Conservation (phyloP, 2,797 vertebrate species). For the Moxostoma hubbsi region DNA sequence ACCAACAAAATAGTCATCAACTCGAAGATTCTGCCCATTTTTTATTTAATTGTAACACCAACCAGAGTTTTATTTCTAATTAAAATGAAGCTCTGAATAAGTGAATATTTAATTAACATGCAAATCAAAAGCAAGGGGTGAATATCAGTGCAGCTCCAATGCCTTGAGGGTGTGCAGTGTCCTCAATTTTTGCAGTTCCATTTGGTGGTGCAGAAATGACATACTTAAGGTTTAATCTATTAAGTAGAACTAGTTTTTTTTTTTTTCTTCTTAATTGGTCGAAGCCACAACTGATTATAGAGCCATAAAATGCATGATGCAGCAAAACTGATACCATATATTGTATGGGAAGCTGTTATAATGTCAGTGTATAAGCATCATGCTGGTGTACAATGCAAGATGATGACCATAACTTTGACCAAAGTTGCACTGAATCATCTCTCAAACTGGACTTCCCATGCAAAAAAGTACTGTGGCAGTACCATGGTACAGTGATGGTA, state of each 20-base stretch:
- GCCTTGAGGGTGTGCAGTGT: background rate
- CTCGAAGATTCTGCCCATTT: conserved; percentile 3
- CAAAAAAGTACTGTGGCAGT: background rate
- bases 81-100: background rate
- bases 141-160: background rate
- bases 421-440: background rate
- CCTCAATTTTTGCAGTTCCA: background rate
- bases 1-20: background rate
- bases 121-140: background rate
- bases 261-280: background rate
- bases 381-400: background rate
- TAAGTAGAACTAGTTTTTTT: background rate
- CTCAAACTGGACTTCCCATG: background rate
- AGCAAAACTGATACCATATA: conserved; percentile 20
- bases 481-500: background rate
- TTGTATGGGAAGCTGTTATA: background rate
- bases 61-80: background rate
- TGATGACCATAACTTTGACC: background rate
- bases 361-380: background rate
- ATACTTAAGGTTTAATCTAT: background rate
- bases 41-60: background rate
- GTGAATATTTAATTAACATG: conserved; percentile 19
- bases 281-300: conserved; percentile 3
- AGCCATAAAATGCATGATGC: conserved; percentile 28
- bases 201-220: background rate